Evolutionary conservation across 2,888 invertebrate genomes (phyloP), one percentile per base, ranked within the genome.

Genomic region (Lochmaea capreae): DNA sequence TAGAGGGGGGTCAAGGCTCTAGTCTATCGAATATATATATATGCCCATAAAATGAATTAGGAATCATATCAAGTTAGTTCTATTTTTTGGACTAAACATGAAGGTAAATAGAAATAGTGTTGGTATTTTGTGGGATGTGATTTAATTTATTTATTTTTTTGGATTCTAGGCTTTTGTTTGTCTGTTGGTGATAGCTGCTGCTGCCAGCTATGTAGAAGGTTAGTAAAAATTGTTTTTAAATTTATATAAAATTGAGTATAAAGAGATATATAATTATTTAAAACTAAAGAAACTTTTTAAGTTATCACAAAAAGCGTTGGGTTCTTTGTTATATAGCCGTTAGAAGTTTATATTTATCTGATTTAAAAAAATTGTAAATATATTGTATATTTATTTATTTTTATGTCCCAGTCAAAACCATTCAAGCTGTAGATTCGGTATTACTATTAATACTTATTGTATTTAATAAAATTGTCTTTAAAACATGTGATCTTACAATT

Each of bases 151-250:
- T 74, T n/a, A n/a, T n/a, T 74, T 69, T 74, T 77, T 63, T 76
- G 70, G 63, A 65, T 80, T 83, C 73, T 73, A 84, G 84, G 83
- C 81, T 77, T 83, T 83, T 74, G 80, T 83, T 70, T 84, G 83
- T 73, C 77, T 84, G 18, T 78, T 84, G 61, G 80, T 81, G 42
- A 80, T 82, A 65, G 82, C 79, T 62, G 79, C 81, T 42, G 79
- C 79, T 65, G 81, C 81, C 75, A 78, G 76, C 69, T 74, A 76
- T 43, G 77, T 76, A 33, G 76, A 79, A 77, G 80, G 79, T 79
- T 70, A 67, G 76, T 75, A 26, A 42, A 33, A n/a, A 33, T 61
- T 49, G 65, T 46, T 46, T 58, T 57, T 22, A 10, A 58, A 18
- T 18, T 58, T 16, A 3, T 11, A 2, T n/a, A 46, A 49, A 12